Evolutionary conservation across 2,797 vertebrate species (phyloP).

Genomic region (Poeciliopsis presidionis): DNA sequence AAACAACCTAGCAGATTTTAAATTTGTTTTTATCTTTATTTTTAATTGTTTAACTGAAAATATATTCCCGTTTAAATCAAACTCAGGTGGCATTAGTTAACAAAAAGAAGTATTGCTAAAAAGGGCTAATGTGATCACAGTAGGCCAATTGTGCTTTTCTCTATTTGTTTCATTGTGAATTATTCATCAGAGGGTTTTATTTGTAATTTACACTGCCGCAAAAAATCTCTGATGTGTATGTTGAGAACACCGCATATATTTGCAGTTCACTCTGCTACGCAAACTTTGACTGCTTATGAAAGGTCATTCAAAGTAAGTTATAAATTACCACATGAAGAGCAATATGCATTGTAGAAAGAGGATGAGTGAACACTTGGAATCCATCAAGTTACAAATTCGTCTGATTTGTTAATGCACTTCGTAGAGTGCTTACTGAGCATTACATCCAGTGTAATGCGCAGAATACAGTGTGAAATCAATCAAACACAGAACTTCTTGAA

Average conservation of each 20-base stretch:
- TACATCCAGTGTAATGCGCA: not conserved
- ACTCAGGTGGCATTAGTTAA: not conserved
- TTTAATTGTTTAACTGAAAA: not conserved
- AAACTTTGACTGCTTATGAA: not conserved
- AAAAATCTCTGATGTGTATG: not conserved
- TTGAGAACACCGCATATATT: not conserved
- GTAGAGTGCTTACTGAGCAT: not conserved
- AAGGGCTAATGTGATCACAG: not conserved
- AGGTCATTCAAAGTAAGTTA: not conserved
- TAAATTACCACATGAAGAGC: not conserved
- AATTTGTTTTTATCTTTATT: not conserved
- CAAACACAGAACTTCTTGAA: not conserved
- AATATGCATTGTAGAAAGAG: not conserved
- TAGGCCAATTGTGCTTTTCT: not conserved
- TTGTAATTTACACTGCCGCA: not conserved
- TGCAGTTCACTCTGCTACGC: not conserved
- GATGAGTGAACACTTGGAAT: not conserved
- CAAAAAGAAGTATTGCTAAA: not conserved
- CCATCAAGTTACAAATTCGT: not conserved
- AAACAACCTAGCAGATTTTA: not conserved
- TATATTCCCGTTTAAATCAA: not conserved
- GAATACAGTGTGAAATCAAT: not conserved
- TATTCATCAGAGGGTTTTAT: not conserved
- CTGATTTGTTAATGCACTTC: not conserved
- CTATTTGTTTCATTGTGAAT: not conserved